phyloP scores from a whole-genome alignment of 2,888 invertebrate genomes.

The Cybosia mesomella region DNA sequence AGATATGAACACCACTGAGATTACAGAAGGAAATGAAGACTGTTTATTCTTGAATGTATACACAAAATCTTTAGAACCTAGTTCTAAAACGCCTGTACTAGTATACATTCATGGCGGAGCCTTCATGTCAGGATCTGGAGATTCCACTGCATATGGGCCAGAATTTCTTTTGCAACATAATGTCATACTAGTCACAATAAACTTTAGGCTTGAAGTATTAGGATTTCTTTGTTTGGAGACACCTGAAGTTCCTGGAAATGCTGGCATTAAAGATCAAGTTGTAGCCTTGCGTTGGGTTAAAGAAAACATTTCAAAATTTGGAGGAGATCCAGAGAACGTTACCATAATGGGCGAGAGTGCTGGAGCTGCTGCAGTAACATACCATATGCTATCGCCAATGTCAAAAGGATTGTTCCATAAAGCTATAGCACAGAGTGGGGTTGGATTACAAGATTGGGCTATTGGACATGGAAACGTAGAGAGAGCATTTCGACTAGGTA shows the following conservation, averaged over 20 bases:
- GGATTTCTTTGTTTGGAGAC: conserved; percentile 64
- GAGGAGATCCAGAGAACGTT: conserved; percentile 70
- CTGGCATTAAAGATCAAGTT: conserved; percentile 76
- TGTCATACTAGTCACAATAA: conserved; percentile 76
- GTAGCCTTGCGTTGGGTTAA: conserved; percentile 69
- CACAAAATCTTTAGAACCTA: conserved; percentile 55
- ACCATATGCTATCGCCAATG: conserved; percentile 75
- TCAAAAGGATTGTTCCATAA: conserved; percentile 74
- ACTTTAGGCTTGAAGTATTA: conserved; percentile 71
- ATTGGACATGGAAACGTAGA: conserved; percentile 53
- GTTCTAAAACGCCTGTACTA: conserved; percentile 71
- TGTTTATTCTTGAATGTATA: conserved; percentile 74
- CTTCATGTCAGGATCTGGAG: conserved; percentile 71
- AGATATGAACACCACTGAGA: conserved; percentile 54
- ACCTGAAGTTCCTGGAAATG: conserved; percentile 73
- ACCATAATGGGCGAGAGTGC: conserved; percentile 79
- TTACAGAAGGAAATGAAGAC: conserved; percentile 67
- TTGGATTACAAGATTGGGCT: conserved; percentile 67
- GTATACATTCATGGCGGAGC: conserved; percentile 79
- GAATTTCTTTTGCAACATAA: conserved; percentile 72
- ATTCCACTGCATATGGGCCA: conserved; percentile 68
- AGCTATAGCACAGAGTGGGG: conserved; percentile 76
- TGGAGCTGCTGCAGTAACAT: conserved; percentile 71
- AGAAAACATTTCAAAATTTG: conserved; percentile 67
- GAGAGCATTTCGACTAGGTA: conserved; percentile 66